Evolutionary conservation across 2,113 vertebrate species (phyloP).

Genomic region (Oreochromis aureus): DNA sequence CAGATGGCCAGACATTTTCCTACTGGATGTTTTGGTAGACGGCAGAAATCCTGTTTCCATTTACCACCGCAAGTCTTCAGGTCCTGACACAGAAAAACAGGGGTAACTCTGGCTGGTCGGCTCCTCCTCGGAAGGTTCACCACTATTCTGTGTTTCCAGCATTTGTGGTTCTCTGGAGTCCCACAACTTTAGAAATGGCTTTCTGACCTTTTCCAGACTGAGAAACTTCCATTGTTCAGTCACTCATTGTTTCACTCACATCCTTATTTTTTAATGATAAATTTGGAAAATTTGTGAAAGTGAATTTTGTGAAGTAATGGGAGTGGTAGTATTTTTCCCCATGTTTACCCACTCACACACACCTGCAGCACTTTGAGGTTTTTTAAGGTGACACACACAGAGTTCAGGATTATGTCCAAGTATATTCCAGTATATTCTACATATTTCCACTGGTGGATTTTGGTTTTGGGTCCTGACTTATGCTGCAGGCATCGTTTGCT

Average conservation of each 20-base stretch:
- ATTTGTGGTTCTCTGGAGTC: neutral
- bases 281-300: neutral
- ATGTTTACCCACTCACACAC: neutral
- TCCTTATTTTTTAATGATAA: neutral
- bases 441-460: neutral
- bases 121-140: neutral
- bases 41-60: fast-evolving
- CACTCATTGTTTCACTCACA: neutral
- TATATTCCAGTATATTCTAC: neutral
- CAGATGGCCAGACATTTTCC: neutral
- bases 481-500: neutral
- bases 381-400: neutral
- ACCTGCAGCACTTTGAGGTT: neutral
- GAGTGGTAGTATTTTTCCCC: neutral
- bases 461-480: neutral
- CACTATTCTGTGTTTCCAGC: neutral
- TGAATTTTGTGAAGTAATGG: neutral
- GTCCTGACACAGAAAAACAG: neutral
- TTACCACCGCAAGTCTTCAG: neutral
- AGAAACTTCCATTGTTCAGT: neutral
- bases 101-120: neutral
- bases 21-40: neutral
- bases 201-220: neutral
- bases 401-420: neutral
- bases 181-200: neutral